Evolutionary conservation across 2,888 invertebrate genomes (phyloP).

Genomic region (Zaprionus lineosus): DNA sequence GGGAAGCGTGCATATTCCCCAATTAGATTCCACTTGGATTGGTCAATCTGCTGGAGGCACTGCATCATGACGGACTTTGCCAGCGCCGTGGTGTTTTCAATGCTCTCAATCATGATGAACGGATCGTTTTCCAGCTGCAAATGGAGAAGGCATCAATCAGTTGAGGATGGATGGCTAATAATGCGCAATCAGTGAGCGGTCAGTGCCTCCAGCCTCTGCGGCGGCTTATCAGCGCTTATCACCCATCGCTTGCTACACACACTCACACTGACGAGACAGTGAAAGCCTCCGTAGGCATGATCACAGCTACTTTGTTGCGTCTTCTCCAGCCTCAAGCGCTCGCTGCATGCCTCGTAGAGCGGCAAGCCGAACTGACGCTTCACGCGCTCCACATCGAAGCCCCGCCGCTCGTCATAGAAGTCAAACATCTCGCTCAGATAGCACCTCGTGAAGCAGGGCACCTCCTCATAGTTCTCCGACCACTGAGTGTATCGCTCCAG

Average conservation of each 20-base stretch:
- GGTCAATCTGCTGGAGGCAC: conserved; percentile 66
- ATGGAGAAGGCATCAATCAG: not conserved
- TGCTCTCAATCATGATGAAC: conserved; percentile 72
- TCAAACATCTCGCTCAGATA: conserved; percentile 73
- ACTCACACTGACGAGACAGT: conserved; percentile 78
- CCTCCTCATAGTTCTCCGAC: conserved; percentile 73
- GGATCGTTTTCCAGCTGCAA: conserved; percentile 78
- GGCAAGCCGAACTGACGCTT: conserved; percentile 64
- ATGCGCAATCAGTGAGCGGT: conserved; percentile 35
- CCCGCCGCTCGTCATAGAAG: conserved; percentile 62
- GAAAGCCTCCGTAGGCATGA: conserved; percentile 76
- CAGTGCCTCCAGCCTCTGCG: conserved; percentile 40
- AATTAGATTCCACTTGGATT: conserved; percentile 65
- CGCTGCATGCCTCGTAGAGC: conserved; percentile 68
- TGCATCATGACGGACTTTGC: conserved; percentile 76
- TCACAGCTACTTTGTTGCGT: conserved; percentile 55
- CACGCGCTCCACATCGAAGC: conserved; percentile 62
- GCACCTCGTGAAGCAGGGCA: conserved; percentile 78
- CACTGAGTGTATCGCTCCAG: conserved; percentile 71
- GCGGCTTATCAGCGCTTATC: conserved; percentile 23
- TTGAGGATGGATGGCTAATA: not conserved
- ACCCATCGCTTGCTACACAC: too few relatives aligned
- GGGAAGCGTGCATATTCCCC: conserved; percentile 60
- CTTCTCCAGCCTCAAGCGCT: conserved; percentile 42
- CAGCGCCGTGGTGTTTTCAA: conserved; percentile 53